These are phyloP conservation scores for Himalopsyche japonica DNA, from an alignment of 2,888 invertebrate genomes.

Conservation along the genomic window DNA sequence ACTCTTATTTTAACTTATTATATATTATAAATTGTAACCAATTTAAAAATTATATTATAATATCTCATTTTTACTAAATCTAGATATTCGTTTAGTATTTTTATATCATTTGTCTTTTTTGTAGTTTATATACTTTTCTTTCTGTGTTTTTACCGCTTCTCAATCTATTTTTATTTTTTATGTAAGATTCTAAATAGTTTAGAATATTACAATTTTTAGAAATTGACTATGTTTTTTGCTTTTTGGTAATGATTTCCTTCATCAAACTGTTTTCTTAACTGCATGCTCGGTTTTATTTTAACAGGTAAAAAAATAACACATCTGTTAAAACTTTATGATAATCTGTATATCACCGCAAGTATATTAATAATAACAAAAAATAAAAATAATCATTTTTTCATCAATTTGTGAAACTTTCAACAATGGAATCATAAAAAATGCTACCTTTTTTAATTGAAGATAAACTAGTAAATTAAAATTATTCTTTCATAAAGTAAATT, in stretches of 20 bases:
- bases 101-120: not conserved
- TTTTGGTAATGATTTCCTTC: slow-evolving; percentile 22
- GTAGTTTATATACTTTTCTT: not conserved
- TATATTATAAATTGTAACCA: not conserved
- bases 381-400: not conserved
- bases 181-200: not conserved
- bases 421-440: not conserved
- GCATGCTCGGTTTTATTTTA: slow-evolving; percentile 6
- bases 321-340: not conserved
- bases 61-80: not conserved
- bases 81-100: not conserved
- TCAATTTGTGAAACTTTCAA: not conserved
- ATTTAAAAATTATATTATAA: not conserved
- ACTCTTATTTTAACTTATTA: not conserved
- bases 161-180: not conserved
- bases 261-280: slow-evolving; percentile 13
- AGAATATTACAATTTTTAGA: not conserved
- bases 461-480: not conserved
- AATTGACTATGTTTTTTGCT: slow-evolving; percentile 4
- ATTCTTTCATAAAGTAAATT: not conserved
- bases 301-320: not conserved
- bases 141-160: slow-evolving; percentile 13
- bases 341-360: not conserved
- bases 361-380: not conserved
- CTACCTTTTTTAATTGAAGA: not conserved